Conservation (phyloP, 1,140 invertebrate genomes). For the Megathymus violae region DNA sequence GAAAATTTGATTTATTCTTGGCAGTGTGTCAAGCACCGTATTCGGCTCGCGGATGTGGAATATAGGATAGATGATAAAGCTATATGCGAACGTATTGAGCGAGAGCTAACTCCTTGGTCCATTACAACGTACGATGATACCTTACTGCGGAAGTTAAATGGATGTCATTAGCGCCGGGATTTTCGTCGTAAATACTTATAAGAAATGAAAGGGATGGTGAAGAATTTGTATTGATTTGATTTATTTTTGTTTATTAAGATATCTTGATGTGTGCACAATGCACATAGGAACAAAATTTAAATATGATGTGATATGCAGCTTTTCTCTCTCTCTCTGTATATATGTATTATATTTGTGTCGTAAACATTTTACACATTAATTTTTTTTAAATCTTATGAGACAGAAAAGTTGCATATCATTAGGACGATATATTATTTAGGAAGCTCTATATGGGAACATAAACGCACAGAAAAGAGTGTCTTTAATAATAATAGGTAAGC, state of each 20-base stretch:
- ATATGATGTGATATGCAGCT: too few species aligned
- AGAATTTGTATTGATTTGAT: background rate
- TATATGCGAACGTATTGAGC: conserved; percentile 78
- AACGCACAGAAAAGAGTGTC: too few species aligned
- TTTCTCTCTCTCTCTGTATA: too few species aligned
- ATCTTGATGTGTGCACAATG: too few species aligned
- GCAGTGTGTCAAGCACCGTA: conserved; percentile 75
- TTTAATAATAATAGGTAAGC: too few species aligned
- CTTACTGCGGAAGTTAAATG: background rate
- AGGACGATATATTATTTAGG: too few species aligned
- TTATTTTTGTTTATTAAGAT: background rate
- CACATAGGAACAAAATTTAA: too few species aligned
- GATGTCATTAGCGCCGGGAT: background rate
- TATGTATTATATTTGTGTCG: too few species aligned
- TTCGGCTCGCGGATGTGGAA: conserved; percentile 68
- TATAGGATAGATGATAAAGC: conserved; percentile 73
- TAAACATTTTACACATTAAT: too few species aligned
- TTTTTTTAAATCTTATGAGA: too few species aligned
- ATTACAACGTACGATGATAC: conserved; percentile 43
- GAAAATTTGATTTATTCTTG: conserved; percentile 77
- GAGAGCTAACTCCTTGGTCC: conserved; percentile 53
- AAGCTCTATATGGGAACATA: too few species aligned
- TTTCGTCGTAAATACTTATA: background rate
- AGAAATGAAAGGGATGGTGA: background rate
- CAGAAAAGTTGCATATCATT: too few species aligned